These are phyloP conservation scores for Psilopsiagon aurifrons DNA, from an alignment of 2,113 vertebrate genomes.

Conservation along the genomic window DNA sequence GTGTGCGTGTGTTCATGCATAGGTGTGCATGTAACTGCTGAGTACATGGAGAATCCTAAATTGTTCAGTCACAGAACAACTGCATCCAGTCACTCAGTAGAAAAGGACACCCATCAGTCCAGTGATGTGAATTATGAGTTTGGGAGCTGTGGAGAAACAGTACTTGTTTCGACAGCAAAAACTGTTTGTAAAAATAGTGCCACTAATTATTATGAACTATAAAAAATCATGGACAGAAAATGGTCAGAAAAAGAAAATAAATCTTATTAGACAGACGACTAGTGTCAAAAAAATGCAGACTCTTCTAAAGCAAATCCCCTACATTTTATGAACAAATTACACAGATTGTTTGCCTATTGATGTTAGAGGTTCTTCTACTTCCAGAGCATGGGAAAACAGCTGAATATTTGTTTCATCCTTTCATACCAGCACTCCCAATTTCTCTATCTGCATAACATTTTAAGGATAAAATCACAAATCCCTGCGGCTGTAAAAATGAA, in stretches of 20 bases:
- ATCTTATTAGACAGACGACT: not conserved
- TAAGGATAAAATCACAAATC: not conserved
- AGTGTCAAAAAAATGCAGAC: not conserved
- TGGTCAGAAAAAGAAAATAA: not conserved
- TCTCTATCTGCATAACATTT: not conserved
- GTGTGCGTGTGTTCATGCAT: not conserved
- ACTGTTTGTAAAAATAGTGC: not conserved
- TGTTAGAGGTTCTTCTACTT: not conserved
- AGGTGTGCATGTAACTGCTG: not conserved
- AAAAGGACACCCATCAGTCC: not conserved
- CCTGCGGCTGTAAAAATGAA: not conserved
- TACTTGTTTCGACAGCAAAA: not conserved
- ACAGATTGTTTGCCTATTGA: not conserved
- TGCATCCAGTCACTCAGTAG: not conserved
- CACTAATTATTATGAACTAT: not conserved
- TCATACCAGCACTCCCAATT: not conserved
- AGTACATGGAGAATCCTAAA: not conserved
- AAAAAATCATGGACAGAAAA: not conserved
- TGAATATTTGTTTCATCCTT: not conserved
- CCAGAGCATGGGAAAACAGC: not conserved
- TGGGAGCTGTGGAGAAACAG: not conserved
- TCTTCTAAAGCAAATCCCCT: not conserved
- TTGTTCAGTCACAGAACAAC: not conserved
- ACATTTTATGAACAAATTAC: not conserved
- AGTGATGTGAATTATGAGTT: not conserved